Percentiles rank a stretch among this genome's conserved stretches.
These are phyloP conservation scores for Neofelis nebulosa DNA, from an alignment of 2,113 vertebrate genomes.

Conservation along the genomic window DNA sequence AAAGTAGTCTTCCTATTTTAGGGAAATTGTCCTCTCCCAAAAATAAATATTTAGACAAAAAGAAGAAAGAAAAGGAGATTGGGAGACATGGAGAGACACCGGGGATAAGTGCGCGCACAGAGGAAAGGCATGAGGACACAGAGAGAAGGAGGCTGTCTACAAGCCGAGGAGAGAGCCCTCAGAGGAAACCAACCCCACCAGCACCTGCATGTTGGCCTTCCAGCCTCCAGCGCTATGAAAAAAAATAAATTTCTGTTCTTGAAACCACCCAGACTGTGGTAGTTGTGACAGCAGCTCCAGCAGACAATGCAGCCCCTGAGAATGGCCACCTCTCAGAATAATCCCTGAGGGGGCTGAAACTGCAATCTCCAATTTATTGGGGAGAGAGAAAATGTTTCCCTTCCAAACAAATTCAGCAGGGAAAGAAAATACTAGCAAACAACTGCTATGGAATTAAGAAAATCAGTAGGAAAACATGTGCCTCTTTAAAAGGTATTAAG, in stretches of 20 bases:
- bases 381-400: not conserved
- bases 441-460: not conserved
- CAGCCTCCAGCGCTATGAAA: not conserved
- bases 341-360: not conserved
- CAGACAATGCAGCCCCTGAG: not conserved
- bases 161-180: not conserved
- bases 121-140: too few relatives aligned
- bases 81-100: not conserved
- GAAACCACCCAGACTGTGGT: not conserved
- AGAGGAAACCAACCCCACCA: not conserved
- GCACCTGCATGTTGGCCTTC: not conserved
- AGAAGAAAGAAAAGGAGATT: not conserved
- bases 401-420: not conserved
- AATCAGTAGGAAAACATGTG: not conserved
- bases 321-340: not conserved
- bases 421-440: constrained; percentile 1
- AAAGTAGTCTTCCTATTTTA: not conserved
- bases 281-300: not conserved
- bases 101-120: not conserved
- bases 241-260: not conserved
- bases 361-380: not conserved
- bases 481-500: not conserved
- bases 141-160: not conserved
- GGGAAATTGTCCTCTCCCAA: too few relatives aligned
- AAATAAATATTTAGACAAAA: too few relatives aligned